A percentile compares a stretch with the other conserved stretches of the same genome.
These are phyloP conservation scores for Caenorhabditis parvicauda DNA, from an alignment of 2,888 invertebrate genomes.

Conservation along the genomic window DNA sequence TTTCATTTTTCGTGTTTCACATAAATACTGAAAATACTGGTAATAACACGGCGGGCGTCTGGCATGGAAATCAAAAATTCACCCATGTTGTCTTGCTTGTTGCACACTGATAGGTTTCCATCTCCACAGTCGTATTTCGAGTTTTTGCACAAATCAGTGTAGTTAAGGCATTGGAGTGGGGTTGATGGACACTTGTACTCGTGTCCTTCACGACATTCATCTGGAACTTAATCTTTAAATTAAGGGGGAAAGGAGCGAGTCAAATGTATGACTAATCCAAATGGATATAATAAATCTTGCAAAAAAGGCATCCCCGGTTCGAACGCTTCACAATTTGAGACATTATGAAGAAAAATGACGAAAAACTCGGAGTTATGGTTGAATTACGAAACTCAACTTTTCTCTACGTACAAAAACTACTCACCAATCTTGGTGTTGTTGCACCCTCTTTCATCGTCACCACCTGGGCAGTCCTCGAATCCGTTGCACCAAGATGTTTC, in stretches of 20 bases:
- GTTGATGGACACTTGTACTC: slow-evolving; percentile 49
- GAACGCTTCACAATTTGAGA: too few relatives aligned
- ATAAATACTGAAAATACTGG: too few relatives aligned
- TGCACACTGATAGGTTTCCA: slow-evolving; percentile 18
- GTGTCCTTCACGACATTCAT: slow-evolving; percentile 25
- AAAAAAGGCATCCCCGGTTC: too few relatives aligned
- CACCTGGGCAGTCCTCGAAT: slow-evolving; percentile 40
- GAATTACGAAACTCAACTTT: too few relatives aligned
- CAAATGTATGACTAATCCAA: too few relatives aligned
- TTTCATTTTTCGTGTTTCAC: neutral
- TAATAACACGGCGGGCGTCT: too few relatives aligned
- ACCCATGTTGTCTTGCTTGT: slow-evolving; percentile 9
- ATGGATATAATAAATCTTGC: too few relatives aligned
- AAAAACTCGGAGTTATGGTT: too few relatives aligned
- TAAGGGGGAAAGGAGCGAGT: too few relatives aligned
- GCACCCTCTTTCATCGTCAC: slow-evolving; percentile 36
- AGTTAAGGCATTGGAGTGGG: slow-evolving; percentile 40
- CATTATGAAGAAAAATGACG: too few relatives aligned
- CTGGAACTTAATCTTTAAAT: too few relatives aligned
- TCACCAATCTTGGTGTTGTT: slow-evolving; percentile 3
- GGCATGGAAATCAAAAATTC: too few relatives aligned
- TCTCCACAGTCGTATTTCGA: slow-evolving; percentile 31
- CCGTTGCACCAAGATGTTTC: slow-evolving; percentile 29
- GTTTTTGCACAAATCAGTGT: slow-evolving; percentile 37
- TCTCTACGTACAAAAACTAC: neutral